A percentile compares a stretch with the other conserved stretches of the same genome.
These are phyloP conservation scores for Galbula dea DNA, from an alignment of 2,113 vertebrate genomes.

Conservation along the genomic window DNA sequence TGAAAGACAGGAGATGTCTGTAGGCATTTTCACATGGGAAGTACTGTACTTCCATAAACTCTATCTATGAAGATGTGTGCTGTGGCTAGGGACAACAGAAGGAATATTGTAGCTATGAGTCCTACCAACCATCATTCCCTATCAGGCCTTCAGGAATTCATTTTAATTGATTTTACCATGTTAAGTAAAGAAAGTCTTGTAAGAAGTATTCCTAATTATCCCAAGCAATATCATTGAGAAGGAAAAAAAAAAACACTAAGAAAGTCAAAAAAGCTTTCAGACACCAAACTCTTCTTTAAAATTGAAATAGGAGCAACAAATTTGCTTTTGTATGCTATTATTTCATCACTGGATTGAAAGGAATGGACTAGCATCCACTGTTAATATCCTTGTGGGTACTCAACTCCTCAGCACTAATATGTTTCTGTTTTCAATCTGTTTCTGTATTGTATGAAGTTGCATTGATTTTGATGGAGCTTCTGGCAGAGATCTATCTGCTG, in stretches of 20 bases:
- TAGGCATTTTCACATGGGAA: background rate
- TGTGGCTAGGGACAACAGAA: background rate
- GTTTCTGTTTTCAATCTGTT: background rate
- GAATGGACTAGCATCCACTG: background rate
- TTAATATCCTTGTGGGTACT: background rate
- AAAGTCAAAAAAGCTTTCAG: background rate
- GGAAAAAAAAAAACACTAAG: fast-evolving
- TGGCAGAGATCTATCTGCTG: background rate
- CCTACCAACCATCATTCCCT: background rate
- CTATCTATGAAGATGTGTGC: background rate
- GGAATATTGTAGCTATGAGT: background rate
- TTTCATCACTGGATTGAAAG: background rate
- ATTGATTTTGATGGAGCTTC: background rate
- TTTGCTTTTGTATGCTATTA: background rate
- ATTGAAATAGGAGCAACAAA: background rate
- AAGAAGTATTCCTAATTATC: background rate
- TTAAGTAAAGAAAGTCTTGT: background rate
- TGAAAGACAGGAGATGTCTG: background rate
- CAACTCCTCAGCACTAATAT: background rate
- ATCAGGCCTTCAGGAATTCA: background rate
- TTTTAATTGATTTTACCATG: background rate
- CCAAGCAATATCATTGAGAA: background rate
- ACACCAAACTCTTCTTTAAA: background rate
- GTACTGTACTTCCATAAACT: background rate
- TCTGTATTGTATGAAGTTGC: background rate